These are phyloP conservation scores for Protobothrops mucrosquamatus DNA, from an alignment of 2,113 vertebrate genomes.

Conservation along the genomic window DNA sequence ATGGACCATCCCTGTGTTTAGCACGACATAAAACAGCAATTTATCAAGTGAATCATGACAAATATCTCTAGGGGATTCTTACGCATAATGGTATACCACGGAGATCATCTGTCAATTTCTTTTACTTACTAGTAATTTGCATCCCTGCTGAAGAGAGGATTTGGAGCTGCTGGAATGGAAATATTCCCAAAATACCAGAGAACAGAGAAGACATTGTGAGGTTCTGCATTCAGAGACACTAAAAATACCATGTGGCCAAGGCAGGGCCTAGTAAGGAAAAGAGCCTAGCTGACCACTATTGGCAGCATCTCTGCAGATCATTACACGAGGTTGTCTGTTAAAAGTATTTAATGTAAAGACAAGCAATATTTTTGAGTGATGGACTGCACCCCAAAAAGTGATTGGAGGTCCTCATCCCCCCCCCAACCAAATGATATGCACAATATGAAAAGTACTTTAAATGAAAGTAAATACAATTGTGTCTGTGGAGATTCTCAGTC, in stretches of 20 bases:
- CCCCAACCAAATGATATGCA: not conserved
- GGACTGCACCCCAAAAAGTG: not conserved
- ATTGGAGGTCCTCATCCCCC: not conserved
- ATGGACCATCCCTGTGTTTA: not conserved
- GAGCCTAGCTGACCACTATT: not conserved
- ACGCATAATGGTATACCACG: not conserved
- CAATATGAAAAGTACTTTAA: not conserved
- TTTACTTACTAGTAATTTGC: not conserved
- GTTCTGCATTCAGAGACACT: not conserved
- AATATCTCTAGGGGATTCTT: not conserved
- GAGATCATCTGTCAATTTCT: not conserved
- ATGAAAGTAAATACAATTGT: not conserved
- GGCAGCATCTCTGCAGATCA: not conserved
- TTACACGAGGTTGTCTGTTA: not conserved
- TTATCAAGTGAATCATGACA: fast-evolving
- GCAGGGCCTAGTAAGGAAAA: not conserved
- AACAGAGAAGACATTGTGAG: not conserved
- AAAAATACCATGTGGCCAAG: not conserved
- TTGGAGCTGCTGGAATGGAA: not conserved
- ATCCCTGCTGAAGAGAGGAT: not conserved
- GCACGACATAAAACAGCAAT: not conserved
- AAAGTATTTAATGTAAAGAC: not conserved
- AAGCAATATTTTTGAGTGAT: not conserved
- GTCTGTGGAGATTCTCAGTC: not conserved
- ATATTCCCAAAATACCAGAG: not conserved